Base-by-base conservation (phyloP, 1,140 invertebrate species). In the Globodera rostochiensis region DNA sequence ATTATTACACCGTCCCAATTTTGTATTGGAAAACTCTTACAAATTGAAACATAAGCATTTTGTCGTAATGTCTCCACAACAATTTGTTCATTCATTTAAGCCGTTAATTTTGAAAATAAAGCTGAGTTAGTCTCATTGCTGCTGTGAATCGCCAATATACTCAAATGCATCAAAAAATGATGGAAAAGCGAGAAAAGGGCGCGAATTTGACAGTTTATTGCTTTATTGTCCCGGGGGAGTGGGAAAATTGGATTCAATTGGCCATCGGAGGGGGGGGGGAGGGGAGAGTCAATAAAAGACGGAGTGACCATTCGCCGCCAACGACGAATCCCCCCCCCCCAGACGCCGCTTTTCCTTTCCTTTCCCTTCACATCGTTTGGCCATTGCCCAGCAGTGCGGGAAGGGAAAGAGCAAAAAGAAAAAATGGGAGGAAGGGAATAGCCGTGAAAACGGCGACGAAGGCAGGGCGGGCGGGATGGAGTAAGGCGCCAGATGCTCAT, bases 31-130 rank as follows among this genome's bases (percentile, higher is more conserved):
- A 64, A 64, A 64, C 6, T 25, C 84, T 87, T 85, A 86, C 84
- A 86, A 74, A 86, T 80, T 19, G 81, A 85, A 4, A 86, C 74
- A 60, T 86, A 87, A 47, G 75, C 82, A 82, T 87, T 80, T 47
- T 81, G 80, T 53, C 83, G 86, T n/a, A 73, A 79, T 49, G 80
- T 84, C 25, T 84, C 53, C 13, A 86, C 83, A 45, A 86, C 75
- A 46, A 82, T 77, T 73, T 87, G 86, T 80, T 87, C 86, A 47
- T 81, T 73, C 85, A 86, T 85, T 81, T 53, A 1, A 7, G 11
- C 13, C 19, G 19, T 19, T 66, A 71, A 21, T 36, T 47, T n/a
- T 19, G 67, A 66, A 36, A 36, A 36, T 36, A 13, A 66, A 66
- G 60, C 60, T 15, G 60, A 15, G 60, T 66, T 21, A 66, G n/a